These are phyloP conservation scores for Conistra vaccinii DNA, from an alignment of 2,888 invertebrate genomes.

Conservation along the genomic window DNA sequence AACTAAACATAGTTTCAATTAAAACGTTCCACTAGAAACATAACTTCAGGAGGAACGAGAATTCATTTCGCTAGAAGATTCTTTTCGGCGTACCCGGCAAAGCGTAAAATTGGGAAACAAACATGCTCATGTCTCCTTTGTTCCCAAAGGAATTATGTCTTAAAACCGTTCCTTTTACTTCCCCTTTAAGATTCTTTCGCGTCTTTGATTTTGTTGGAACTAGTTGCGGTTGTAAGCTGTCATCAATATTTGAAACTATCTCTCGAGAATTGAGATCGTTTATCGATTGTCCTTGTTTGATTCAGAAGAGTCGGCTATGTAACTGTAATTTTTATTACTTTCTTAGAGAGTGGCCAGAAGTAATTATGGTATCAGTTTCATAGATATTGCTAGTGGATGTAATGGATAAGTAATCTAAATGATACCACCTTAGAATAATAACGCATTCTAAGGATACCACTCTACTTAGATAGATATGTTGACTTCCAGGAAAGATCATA, in stretches of 20 bases:
- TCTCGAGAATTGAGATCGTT: constrained; percentile 28
- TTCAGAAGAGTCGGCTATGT: neutral
- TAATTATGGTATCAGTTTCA: neutral
- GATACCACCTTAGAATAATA: too few relatives aligned
- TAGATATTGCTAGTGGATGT: neutral
- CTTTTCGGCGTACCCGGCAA: constrained; percentile 76
- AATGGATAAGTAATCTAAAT: neutral
- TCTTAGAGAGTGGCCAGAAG: neutral
- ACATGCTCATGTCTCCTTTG: constrained; percentile 79
- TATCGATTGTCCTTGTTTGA: constrained; percentile 3
- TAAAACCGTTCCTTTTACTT: constrained; percentile 71
- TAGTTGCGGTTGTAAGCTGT: constrained; percentile 50
- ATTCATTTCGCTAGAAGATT: constrained; percentile 77
- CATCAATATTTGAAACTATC: constrained; percentile 57
- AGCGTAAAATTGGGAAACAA: constrained; percentile 86
- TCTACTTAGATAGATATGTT: neutral
- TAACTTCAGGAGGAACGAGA: constrained; percentile 55
- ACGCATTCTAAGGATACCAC: too few relatives aligned
- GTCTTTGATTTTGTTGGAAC: constrained; percentile 61
- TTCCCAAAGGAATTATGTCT: constrained; percentile 77
- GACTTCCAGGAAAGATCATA: neutral
- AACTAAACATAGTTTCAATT: constrained; percentile 63
- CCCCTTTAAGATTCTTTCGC: constrained; percentile 67
- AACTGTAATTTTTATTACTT: neutral
- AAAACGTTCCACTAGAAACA: constrained; percentile 61